Percentiles rank a stretch among this genome's conserved stretches.
These are phyloP conservation scores for Ptychochromis oligacanthus DNA, from an alignment of 2,113 vertebrate genomes.

Conservation along the genomic window DNA sequence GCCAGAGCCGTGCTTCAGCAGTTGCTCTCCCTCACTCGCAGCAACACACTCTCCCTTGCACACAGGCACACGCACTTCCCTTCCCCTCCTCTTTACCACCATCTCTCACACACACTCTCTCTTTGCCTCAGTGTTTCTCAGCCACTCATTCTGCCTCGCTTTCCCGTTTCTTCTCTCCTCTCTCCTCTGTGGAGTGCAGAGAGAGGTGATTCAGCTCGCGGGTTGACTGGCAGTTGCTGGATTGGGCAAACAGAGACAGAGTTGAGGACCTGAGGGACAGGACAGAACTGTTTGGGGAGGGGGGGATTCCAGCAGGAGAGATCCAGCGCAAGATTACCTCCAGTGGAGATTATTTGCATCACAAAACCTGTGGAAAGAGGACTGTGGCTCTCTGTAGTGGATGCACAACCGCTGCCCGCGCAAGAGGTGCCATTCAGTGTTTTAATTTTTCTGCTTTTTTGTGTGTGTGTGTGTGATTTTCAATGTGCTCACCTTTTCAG, in stretches of 20 bases:
- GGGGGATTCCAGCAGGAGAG: slow-evolving; percentile 18
- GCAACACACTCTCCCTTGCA: slow-evolving; percentile 5
- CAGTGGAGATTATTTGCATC: slow-evolving; percentile 63
- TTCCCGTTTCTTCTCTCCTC: slow-evolving; percentile 47
- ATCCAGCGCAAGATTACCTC: slow-evolving; percentile 43
- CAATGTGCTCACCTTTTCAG: slow-evolving; percentile 61
- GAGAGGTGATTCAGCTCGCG: slow-evolving; percentile 42
- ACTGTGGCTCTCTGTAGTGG: slow-evolving; percentile 33
- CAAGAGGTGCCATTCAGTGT: slow-evolving; percentile 70
- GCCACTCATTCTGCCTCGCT: slow-evolving; percentile 37
- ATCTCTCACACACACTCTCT: slow-evolving; percentile 14
- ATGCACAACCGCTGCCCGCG: slow-evolving; percentile 46
- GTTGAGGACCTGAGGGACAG: slow-evolving; percentile 59
- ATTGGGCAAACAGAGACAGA: slow-evolving; percentile 44
- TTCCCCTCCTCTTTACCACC: slow-evolving; percentile 1
- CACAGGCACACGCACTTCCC: slow-evolving; percentile 1
- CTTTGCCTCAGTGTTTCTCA: slow-evolving; percentile 32
- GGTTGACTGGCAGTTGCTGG: slow-evolving; percentile 35
- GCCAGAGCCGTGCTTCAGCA: slow-evolving; percentile 50
- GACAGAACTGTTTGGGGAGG: neutral
- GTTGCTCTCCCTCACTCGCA: slow-evolving; percentile 53
- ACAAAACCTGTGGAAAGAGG: slow-evolving; percentile 66
- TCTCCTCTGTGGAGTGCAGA: slow-evolving; percentile 30
- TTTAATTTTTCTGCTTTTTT: neutral
- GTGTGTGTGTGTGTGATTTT: slow-evolving; percentile 3